Percentiles rank a stretch among this genome's conserved stretches.
These are phyloP conservation scores for Ramphastos sulfuratus DNA, from an alignment of 2,113 vertebrate genomes.

Conservation along the genomic window DNA sequence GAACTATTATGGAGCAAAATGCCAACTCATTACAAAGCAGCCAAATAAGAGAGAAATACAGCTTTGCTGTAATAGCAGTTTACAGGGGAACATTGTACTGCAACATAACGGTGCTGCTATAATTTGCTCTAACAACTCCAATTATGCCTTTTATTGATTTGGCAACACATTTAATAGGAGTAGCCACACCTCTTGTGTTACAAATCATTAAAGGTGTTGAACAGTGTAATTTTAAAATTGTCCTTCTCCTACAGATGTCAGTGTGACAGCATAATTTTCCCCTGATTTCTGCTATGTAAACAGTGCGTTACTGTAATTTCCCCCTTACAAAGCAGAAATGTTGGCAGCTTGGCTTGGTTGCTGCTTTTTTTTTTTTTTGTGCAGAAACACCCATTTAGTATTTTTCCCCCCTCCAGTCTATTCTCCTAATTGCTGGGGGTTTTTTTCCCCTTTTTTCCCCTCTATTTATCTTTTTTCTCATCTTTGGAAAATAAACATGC, in stretches of 20 bases:
- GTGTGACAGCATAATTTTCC: conserved; percentile 97
- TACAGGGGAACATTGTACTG: conserved; percentile 95
- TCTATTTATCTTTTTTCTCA: background rate
- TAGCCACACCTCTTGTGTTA: conserved; percentile 98
- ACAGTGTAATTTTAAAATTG: conserved; percentile 97
- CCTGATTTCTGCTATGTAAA: conserved; percentile 93
- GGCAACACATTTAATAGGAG: conserved; percentile 98
- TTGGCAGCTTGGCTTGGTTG: conserved; percentile 38
- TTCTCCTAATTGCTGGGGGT: conserved; percentile 79
- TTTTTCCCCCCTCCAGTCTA: conserved; percentile 66
- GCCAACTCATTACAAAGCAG: conserved; percentile 91
- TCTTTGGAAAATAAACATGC: conserved; percentile 31
- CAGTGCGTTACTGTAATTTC: conserved; percentile 89
- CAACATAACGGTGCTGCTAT: conserved; percentile 97
- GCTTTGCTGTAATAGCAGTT: conserved; percentile 94
- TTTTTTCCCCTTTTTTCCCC: background rate
- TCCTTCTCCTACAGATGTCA: conserved; percentile 92
- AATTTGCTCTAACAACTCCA: conserved; percentile 99
- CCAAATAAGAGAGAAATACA: conserved; percentile 89
- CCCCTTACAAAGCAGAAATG: conserved; percentile 78
- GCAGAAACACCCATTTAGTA: conserved; percentile 71
- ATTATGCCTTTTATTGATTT: conserved; percentile 99
- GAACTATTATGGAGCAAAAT: conserved; percentile 94
- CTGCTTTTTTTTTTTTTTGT: conserved; percentile 34
- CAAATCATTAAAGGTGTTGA: conserved; percentile 98